Conservation (phyloP, 2,113 vertebrate species). For the Lepus americanus region DNA sequence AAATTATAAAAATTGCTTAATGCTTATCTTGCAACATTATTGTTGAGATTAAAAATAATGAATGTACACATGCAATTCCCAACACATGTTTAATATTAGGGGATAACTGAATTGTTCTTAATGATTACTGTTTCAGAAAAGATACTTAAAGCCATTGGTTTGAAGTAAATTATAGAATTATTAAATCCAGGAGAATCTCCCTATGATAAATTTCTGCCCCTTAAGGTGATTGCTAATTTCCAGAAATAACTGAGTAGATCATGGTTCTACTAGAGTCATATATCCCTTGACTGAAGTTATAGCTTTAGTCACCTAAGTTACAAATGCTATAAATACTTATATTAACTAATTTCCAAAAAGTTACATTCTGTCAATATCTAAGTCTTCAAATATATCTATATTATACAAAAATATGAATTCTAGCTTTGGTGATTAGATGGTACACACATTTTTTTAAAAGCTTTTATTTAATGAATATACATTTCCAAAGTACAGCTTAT, state of each 20-base stretch:
- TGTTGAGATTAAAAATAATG: constrained; percentile 5
- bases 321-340: background rate
- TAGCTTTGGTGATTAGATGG: background rate
- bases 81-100: background rate
- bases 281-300: background rate
- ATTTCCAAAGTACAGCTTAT: too few relatives aligned
- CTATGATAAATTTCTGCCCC: background rate
- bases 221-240: background rate
- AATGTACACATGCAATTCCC: background rate
- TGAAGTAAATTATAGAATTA: background rate
- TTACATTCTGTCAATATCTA: background rate
- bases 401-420: background rate
- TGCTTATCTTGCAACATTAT: background rate
- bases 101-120: background rate
- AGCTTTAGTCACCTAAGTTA: background rate
- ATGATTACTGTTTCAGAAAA: background rate
- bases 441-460: background rate
- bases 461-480: too few relatives aligned
- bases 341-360: background rate
- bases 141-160: background rate
- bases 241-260: background rate
- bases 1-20: background rate
- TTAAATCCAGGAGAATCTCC: background rate
- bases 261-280: background rate
- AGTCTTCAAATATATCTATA: background rate